Evolutionary conservation across 2,888 invertebrate species (phyloP), one percentile per base, ranked within the genome.

Genomic region (Drosophila aldrichi): DNA sequence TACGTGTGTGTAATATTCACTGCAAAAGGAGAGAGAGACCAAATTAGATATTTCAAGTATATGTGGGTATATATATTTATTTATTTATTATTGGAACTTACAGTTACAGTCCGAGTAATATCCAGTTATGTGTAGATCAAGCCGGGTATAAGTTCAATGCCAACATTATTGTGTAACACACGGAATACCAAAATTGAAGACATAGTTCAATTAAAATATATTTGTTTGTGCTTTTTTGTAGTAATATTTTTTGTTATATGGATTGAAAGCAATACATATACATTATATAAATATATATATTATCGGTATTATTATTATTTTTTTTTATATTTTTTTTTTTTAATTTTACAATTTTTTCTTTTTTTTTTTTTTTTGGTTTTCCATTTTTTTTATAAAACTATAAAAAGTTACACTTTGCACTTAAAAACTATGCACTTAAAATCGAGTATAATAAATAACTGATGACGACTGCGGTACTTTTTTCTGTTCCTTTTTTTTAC

Each of bases 381-480:
- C n/a, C n/a, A 4, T 43, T 22, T 32, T 41, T 41, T 25, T 6
- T 55, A 43, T 3, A 48, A 58, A 58, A 29, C 18, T 48, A 57
- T 25, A 46, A 32, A 57, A 57, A 46, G n/a, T 57, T 44, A 5
- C 44, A 57, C 57, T 57, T 34, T 57, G 6, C 2, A n/a, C n/a
- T n/a, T n/a, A n/a, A n/a, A n/a, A n/a, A n/a, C n/a, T n/a, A n/a
- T n/a, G n/a, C n/a, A 14, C 57, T 46, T 57, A 44, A 36, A 16
- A 5, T 25, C 25, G 25, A 25, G 25, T 4, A 25, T 3, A 25
- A 4, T 3, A 4, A 5, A 22, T 22, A 22, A 22, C 3, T 22
- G n/a, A n/a, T n/a, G n/a, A n/a, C n/a, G n/a, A n/a, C n/a, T n/a
- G n/a, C n/a, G n/a, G n/a, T n/a, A n/a, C n/a, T n/a, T 22, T 22